These are phyloP conservation scores for Crotalus viridis DNA, from an alignment of 2,113 vertebrate genomes.

Conservation along the genomic window DNA sequence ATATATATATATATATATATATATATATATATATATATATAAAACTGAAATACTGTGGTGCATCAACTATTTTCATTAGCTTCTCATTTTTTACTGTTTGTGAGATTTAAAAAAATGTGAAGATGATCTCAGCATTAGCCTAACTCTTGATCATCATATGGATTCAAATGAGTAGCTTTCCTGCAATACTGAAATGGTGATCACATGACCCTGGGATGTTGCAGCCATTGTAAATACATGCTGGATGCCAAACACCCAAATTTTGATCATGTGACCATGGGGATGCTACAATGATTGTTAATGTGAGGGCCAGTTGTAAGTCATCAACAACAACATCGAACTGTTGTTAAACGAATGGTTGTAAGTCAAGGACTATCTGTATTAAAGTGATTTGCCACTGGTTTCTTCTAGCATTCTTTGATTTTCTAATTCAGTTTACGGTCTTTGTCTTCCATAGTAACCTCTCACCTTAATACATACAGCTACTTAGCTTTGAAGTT, in stretches of 20 bases:
- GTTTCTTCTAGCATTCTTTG: not conserved
- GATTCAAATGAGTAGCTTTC: not conserved
- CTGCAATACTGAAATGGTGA: not conserved
- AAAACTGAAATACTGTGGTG: not conserved
- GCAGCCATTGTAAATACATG: not conserved
- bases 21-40: no score
- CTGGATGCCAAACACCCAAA: not conserved
- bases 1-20: no score
- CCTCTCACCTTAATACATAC: not conserved
- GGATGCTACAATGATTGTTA: not conserved
- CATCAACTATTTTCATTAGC: not conserved
- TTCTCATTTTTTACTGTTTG: not conserved
- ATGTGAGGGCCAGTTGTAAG: not conserved
- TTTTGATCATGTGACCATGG: not conserved
- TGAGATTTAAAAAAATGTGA: not conserved
- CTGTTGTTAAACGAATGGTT: not conserved
- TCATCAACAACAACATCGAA: not conserved
- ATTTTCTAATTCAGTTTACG: not conserved
- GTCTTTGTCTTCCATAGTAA: not conserved
- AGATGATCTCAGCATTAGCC: not conserved
- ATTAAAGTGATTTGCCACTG: not conserved
- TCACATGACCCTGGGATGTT: not conserved
- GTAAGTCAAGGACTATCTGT: not conserved
- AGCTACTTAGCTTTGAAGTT: not conserved
- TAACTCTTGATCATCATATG: not conserved